Percentiles rank a stretch among this genome's conserved stretches.
phyloP scores from a whole-genome alignment of 35 echinoderm and acorn worm genomes.

The Apostichopus parvimensis region DNA sequence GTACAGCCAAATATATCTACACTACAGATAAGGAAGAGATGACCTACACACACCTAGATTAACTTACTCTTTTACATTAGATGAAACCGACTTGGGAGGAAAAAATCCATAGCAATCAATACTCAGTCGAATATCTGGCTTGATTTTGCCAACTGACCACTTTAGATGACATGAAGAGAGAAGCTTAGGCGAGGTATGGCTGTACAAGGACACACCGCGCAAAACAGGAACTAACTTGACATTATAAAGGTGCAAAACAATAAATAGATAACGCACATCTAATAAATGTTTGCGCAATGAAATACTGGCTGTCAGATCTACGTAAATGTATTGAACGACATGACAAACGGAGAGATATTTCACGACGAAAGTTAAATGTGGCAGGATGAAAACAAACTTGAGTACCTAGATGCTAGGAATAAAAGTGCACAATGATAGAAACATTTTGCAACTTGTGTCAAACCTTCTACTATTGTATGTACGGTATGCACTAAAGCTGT shows the following conservation, averaged over 20 bases:
- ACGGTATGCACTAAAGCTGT: no score
- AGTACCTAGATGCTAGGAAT: no score
- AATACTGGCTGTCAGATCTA: neutral
- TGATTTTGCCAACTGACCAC: constrained; percentile 40
- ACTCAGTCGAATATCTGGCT: constrained; percentile 1
- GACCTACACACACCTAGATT: constrained; percentile 39
- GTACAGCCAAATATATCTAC: neutral
- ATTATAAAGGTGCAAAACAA: neutral
- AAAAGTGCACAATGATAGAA: no score
- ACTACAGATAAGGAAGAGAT: neutral
- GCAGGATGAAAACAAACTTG: no score
- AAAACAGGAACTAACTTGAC: neutral
- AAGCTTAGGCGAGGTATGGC: neutral
- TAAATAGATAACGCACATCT: neutral
- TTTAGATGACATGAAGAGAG: constrained; percentile 12
- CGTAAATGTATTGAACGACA: no score
- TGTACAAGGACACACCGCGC: constrained; percentile 12
- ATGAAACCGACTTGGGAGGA: constrained; percentile 21
- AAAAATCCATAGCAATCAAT: constrained; percentile 44
- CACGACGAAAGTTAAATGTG: no score
- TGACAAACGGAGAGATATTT: no score
- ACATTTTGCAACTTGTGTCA: no score
- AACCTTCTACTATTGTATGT: no score
- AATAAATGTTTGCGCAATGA: neutral
- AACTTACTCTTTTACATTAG: constrained; percentile 6